These are phyloP conservation scores for Brotula barbata DNA, from an alignment of 2,797 vertebrate genomes.

Conservation along the genomic window DNA sequence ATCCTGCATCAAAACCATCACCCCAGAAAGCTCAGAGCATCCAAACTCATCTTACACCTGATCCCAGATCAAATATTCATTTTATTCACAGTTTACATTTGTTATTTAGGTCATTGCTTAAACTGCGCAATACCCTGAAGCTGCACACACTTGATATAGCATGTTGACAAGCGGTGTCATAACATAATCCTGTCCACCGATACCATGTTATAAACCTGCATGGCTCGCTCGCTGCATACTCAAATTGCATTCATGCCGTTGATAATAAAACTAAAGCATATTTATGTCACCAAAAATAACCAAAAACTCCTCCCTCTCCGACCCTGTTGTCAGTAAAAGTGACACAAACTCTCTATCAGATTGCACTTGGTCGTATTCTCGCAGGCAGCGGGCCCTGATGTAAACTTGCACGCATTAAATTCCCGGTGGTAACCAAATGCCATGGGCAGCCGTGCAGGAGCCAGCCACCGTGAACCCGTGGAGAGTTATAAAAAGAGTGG, in stretches of 20 bases:
- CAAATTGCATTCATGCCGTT: conserved; percentile 8
- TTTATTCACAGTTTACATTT: conserved; percentile 14
- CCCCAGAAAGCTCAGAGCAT: background rate
- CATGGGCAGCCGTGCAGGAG: conserved; percentile 46
- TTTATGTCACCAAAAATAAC: conserved; percentile 22
- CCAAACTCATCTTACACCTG: background rate
- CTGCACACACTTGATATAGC: background rate
- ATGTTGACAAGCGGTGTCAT: conserved; percentile 5
- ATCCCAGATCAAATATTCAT: background rate
- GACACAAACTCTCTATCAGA: conserved; percentile 45
- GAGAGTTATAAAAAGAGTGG: conserved; percentile 67
- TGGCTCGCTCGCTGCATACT: conserved; percentile 6
- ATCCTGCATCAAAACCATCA: conserved; percentile 29
- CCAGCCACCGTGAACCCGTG: conserved; percentile 44
- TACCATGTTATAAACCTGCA: conserved; percentile 14
- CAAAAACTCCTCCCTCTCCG: conserved; percentile 31
- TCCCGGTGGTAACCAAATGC: conserved; percentile 64
- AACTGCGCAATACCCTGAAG: background rate
- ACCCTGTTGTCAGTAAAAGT: conserved; percentile 51
- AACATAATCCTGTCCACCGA: background rate
- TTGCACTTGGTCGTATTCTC: conserved; percentile 35
- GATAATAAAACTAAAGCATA: conserved; percentile 25
- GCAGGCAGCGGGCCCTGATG: conserved; percentile 56
- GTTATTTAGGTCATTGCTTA: background rate
- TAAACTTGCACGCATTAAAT: conserved; percentile 61